These are phyloP conservation scores for Liasis olivaceus DNA, from an alignment of 2,797 vertebrate species.

Conservation along the genomic window DNA sequence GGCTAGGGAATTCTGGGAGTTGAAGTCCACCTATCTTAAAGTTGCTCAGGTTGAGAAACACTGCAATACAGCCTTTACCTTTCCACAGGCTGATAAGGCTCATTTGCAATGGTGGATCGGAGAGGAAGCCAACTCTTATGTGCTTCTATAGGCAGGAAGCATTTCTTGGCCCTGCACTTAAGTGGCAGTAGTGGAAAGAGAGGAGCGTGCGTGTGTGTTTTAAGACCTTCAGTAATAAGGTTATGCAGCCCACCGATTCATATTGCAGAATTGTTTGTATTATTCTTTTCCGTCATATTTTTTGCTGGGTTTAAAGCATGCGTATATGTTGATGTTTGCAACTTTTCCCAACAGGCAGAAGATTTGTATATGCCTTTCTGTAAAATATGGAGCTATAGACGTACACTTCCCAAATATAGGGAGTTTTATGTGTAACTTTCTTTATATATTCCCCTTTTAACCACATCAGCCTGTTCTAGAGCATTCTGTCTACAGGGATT, in stretches of 20 bases:
- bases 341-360: background rate
- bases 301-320: background rate
- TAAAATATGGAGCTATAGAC: background rate
- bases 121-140: background rate
- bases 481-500: background rate
- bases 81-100: background rate
- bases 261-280: background rate
- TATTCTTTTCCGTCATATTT: background rate
- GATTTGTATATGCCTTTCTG: background rate
- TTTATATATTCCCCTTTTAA: background rate
- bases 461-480: background rate
- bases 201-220: background rate
- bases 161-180: background rate
- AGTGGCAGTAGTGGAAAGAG: background rate
- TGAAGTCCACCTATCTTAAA: too few species aligned
- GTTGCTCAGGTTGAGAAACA: too few species aligned
- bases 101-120: background rate
- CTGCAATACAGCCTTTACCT: background rate
- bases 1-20: too few species aligned
- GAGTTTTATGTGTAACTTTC: background rate
- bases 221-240: background rate
- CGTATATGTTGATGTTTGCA: background rate
- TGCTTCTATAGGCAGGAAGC: too few species aligned
- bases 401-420: background rate
- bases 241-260: background rate